These are phyloP conservation scores for Cotesia glomerata DNA, from an alignment of 1,140 invertebrate species.

Conservation along the genomic window DNA sequence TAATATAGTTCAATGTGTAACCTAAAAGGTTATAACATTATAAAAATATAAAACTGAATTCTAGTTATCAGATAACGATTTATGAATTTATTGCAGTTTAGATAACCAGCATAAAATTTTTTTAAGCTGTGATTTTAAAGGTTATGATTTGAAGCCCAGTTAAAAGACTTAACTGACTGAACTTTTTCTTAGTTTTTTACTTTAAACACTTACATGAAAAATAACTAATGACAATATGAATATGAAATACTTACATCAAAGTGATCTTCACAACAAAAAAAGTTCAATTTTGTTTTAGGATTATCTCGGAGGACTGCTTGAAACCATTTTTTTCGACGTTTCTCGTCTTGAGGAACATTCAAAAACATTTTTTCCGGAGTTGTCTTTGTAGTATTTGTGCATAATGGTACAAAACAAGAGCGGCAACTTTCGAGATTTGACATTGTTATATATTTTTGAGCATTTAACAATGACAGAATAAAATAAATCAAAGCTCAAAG, in stretches of 20 bases:
- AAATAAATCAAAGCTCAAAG: background rate
- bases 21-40: background rate
- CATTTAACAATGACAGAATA: background rate
- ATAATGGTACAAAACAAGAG: constrained; percentile 5
- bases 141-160: background rate
- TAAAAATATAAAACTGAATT: background rate
- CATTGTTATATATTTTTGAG: background rate
- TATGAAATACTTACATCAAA: constrained; percentile 24
- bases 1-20: background rate
- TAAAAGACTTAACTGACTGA: background rate
- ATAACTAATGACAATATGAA: background rate
- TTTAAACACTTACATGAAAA: background rate
- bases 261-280: constrained; percentile 28
- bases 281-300: background rate
- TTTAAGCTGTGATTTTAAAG: background rate
- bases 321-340: background rate
- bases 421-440: background rate
- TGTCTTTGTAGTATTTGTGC: background rate
- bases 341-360: background rate
- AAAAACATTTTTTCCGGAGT: background rate
- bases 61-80: background rate
- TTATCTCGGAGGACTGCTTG: background rate
- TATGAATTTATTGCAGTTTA: background rate
- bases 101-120: background rate
- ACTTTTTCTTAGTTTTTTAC: no score